Percentiles rank a stretch among this genome's conserved stretches.
Conservation (phyloP, 2,888 invertebrate species). For the Lepas anatifera region DNA sequence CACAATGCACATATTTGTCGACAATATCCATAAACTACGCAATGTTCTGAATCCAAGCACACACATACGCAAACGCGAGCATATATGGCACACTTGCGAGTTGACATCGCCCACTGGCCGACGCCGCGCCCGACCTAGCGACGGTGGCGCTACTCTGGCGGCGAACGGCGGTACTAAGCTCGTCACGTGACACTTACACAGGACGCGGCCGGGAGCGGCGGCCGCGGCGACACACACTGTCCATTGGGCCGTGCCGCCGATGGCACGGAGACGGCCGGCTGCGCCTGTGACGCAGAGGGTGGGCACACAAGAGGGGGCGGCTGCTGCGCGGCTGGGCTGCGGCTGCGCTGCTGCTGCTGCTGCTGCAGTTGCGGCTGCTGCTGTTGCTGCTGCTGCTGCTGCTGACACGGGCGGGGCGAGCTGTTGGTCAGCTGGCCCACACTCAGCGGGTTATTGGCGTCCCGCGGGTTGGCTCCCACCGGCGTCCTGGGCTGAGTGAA, state of each 20-base stretch:
- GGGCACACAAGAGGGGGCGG: no score
- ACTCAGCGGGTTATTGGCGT: constrained; percentile 82
- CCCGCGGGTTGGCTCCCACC: constrained; percentile 80
- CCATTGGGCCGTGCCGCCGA: no score
- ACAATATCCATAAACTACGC: no score
- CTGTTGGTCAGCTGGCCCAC: constrained; percentile 65
- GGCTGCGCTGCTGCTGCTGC: no score
- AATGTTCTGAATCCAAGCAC: no score
- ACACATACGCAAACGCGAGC: no score
- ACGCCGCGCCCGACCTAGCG: neutral
- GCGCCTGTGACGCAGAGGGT: no score
- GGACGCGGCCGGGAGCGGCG: constrained; percentile 22
- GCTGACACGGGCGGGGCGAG: constrained; percentile 21
- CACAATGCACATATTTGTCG: no score
- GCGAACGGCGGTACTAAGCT: no score
- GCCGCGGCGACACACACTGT: constrained; percentile 20
- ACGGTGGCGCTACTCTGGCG: neutral
- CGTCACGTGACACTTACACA: constrained; percentile 26
- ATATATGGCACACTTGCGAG: neutral
- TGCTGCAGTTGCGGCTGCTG: no score
- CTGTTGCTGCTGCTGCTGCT: constrained; percentile 17
- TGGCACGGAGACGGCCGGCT: no score
- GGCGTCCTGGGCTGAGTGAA: constrained; percentile 51
- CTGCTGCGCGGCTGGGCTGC: no score
- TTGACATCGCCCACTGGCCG: neutral